phyloP scores from a whole-genome alignment of 1,140 invertebrate species.

The Rhyzopertha dominica region DNA sequence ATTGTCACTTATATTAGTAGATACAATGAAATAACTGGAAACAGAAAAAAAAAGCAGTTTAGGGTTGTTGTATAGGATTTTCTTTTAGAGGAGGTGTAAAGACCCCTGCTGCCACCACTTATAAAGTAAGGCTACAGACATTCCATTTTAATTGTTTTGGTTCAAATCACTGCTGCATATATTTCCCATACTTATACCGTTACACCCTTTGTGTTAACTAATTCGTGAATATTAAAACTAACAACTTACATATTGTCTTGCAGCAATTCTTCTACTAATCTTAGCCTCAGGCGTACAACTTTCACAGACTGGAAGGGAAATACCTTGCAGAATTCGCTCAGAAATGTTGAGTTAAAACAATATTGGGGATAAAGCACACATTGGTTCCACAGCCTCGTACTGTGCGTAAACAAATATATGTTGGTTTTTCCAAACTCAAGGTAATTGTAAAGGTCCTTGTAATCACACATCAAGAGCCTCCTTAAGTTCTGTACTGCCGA shows the following conservation, averaged over 20 bases:
- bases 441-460: slow-evolving; percentile 65
- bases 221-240: no score
- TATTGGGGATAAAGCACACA: slow-evolving; percentile 67
- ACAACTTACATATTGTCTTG: slow-evolving; percentile 62
- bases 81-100: no score
- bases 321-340: slow-evolving; percentile 70
- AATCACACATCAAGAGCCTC: slow-evolving; percentile 72
- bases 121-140: no score
- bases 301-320: slow-evolving; percentile 88
- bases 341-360: slow-evolving; percentile 72
- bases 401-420: slow-evolving; percentile 77
- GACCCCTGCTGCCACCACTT: no score
- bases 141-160: no score
- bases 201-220: no score
- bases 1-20: no score
- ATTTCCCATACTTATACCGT: no score
- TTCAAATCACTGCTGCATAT: no score
- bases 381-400: slow-evolving; percentile 72
- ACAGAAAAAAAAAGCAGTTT: no score
- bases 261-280: slow-evolving; percentile 65
- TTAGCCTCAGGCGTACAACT: slow-evolving; percentile 69
- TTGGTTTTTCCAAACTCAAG: slow-evolving; percentile 71
- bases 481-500: slow-evolving; percentile 61
- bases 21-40: no score
- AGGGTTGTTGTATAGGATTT: no score